Evolutionary conservation across 2,797 vertebrate genomes (phyloP), one percentile per base, ranked within the genome.

Genomic region (Paratrypauchen microcephalus): DNA sequence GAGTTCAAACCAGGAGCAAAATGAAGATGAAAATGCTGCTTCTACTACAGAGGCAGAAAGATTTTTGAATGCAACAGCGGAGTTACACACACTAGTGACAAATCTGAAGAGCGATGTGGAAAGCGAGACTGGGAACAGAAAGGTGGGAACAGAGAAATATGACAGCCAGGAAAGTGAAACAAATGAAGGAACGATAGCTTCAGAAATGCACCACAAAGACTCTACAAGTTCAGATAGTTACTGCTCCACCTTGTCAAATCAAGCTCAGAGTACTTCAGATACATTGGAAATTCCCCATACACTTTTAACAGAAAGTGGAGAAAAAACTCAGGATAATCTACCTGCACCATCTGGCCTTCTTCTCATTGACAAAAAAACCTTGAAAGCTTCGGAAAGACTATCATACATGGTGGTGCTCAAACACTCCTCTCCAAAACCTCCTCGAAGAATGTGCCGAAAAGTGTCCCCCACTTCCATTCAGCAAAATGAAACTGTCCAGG

Each of bases 331-430:
- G 92, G 88, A 92, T 79, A 69, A 66, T 81, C 75, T 75, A 79
- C 76, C 83, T 63, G 74, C 89, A 88, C 82, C 83, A 66, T 66
- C 78, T 72, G 75, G 80, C 89, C 87, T 91, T 80, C 83, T 89
- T 79, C 84, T 89, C 77, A 81, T 84, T 60, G 91, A 91, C 83
- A 87, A 86, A 71, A 92, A 93, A 70, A 92, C 85, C 86, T 88
- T 90, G 66, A 94, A 94, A 82, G 79, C 89, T 76, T 91, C 87
- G 66, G 92, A 87, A 3, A 91, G 92, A 79, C 90, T 91, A 13
- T 90, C 91, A 74, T 88, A 92, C 79, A 94, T 94, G 93, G 93
- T 94, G 78, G 91, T 94, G 78, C 93, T 94, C 66, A 94, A 94
- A 83, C 92, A 93, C 80, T 91, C 91, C 5, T 95, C 93, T n/a